Evolutionary conservation across 2,113 vertebrate species (phyloP), one percentile per base, ranked within the genome.

Genomic region (Phyllostomus discolor): DNA sequence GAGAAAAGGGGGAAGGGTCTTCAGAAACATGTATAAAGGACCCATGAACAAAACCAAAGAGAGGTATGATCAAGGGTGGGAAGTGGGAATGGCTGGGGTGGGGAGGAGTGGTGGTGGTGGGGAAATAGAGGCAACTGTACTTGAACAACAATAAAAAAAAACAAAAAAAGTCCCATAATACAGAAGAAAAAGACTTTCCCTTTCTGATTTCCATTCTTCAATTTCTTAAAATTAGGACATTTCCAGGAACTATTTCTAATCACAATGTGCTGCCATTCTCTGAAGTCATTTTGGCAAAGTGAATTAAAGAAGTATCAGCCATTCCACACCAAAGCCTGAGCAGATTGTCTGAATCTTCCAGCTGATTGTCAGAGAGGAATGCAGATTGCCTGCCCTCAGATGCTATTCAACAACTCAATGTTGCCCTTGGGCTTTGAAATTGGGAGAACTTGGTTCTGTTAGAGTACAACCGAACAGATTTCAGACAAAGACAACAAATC

Each of bases 391-490:
- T 95, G 15, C 54, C n/a, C 57, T 73, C 88, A 26, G 75, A 35
- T 88, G 46, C 43, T 94, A 96, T 79, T 92, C 76, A 95, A 33
- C 52, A 90, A 92, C 1, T 64, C 85, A 95, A 81, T 31, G 0
- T 7, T 82, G 11, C 33, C 82, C 94, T 98, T 93, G 75, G 87
- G 57, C 67, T 91, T 91, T 89, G 92, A 95, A 97, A 78, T 86
- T 15, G 54, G 80, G 41, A 94, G 89, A 83, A 82, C 54, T 94
- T 82, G 70, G 84, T 75, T 96, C 67, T 54, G 4, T 90, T 94
- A 81, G 19, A 88, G 46, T 73, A 46, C 52, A 92, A 94, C 94
- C 26, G 17, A 95, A 91, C 66, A 89, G 64, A 1, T 88, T 46
- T 73, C 48, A 59, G 67, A 90, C 50, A 38, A 62, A 94, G 14